phyloP scores from a whole-genome alignment of 2,113 vertebrate genomes.

The Accipiter virgatus region DNA sequence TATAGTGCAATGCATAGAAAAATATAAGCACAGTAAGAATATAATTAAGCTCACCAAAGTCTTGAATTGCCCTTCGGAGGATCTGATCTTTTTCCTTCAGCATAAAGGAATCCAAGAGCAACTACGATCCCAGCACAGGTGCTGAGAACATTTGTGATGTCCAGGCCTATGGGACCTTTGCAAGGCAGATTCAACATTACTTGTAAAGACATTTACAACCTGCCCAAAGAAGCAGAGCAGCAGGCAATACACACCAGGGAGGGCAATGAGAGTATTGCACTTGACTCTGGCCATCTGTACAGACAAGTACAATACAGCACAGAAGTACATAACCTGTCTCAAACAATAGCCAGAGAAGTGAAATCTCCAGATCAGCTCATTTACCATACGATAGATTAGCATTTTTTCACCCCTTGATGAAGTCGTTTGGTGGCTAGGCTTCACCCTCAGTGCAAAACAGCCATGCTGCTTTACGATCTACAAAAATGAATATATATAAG shows the following conservation, averaged over 20 bases:
- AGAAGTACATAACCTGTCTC: neutral
- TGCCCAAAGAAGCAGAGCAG: neutral
- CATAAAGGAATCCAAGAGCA: neutral
- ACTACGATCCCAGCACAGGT: neutral
- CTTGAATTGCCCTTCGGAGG: neutral
- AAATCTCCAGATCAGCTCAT: neutral
- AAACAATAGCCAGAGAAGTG: neutral
- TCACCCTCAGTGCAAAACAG: neutral
- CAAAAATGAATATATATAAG: neutral
- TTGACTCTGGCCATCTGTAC: neutral
- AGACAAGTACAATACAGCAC: neutral
- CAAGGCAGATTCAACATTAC: neutral
- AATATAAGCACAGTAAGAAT: neutral
- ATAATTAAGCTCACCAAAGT: neutral
- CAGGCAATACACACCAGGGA: neutral
- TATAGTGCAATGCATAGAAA: neutral
- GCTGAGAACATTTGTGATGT: neutral
- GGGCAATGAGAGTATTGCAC: neutral
- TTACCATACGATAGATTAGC: neutral
- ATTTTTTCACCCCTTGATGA: neutral
- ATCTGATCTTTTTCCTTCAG: neutral
- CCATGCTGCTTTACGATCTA: neutral
- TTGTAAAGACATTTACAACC: neutral
- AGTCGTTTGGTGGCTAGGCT: neutral
- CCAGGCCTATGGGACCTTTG: neutral